phyloP scores from a whole-genome alignment of 2,888 invertebrate genomes.

The Lepidocyrtoides sp. region DNA sequence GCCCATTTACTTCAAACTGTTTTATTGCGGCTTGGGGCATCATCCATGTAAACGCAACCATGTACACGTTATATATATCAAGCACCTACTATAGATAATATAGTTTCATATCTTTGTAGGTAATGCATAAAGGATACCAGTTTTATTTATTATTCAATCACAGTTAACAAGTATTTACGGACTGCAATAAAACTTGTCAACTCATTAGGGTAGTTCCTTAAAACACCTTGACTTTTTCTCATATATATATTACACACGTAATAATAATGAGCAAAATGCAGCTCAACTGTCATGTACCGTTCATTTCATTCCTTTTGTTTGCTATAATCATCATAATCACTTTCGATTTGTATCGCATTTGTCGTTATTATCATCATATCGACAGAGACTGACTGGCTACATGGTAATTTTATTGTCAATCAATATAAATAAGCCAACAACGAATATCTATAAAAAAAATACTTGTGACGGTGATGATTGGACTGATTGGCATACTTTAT shows the following conservation, averaged over 20 bases:
- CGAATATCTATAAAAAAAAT: background rate
- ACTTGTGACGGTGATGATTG: slow-evolving; percentile 21
- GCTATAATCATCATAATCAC: slow-evolving; percentile 52
- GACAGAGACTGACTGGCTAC: background rate
- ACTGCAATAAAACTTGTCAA: slow-evolving; percentile 69
- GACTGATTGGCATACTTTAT: slow-evolving; percentile 22
- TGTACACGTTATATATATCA: background rate
- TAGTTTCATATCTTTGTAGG: background rate
- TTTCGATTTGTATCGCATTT: slow-evolving; percentile 59
- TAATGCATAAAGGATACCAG: slow-evolving; percentile 1
- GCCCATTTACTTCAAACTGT: slow-evolving; percentile 59
- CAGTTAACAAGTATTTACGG: slow-evolving; percentile 63
- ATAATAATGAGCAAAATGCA: background rate
- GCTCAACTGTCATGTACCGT: slow-evolving; percentile 62
- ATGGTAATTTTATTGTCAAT: slow-evolving; percentile 71
- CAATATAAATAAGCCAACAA: slow-evolving; percentile 27
- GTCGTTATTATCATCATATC: slow-evolving; percentile 38
- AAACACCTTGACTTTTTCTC: slow-evolving; percentile 65
- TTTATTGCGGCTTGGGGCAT: slow-evolving; percentile 61
- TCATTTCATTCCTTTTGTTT: slow-evolving; percentile 57
- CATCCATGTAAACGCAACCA: slow-evolving; percentile 40
- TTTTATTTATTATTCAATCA: slow-evolving; percentile 65
- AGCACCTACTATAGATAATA: background rate
- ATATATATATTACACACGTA: background rate
- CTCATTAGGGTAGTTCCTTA: slow-evolving; percentile 64